Conservation (phyloP, 2,797 vertebrate species). For the Tangara arthus region DNA sequence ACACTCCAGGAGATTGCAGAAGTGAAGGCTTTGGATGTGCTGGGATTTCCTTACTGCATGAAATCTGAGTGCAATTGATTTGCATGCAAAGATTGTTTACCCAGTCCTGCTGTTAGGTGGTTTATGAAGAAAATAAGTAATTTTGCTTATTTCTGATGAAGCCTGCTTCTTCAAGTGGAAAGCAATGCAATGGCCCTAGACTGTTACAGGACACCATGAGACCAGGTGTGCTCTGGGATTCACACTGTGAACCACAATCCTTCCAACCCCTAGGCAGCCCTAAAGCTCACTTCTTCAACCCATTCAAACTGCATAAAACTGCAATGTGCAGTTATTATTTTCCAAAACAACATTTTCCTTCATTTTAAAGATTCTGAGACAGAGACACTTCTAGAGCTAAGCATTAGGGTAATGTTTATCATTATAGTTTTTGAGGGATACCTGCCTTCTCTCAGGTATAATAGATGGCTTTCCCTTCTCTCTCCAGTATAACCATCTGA, state of each 20-base stretch:
- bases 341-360: background rate
- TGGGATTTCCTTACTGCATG: background rate
- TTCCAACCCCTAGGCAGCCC: background rate
- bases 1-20: constrained; percentile 17
- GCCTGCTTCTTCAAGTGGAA: background rate
- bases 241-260: background rate
- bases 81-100: constrained; percentile 35
- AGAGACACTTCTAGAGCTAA: background rate
- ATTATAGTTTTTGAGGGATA: background rate
- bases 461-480: background rate
- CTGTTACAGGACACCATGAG: background rate
- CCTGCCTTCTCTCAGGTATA: background rate
- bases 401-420: background rate
- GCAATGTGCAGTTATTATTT: background rate
- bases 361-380: background rate
- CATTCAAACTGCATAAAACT: background rate
- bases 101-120: constrained; percentile 24
- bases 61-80: constrained; percentile 42
- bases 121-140: constrained; percentile 35
- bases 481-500: background rate
- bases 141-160: background rate
- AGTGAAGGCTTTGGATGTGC: background rate
- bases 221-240: background rate
- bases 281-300: background rate
- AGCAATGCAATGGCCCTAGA: background rate